These are phyloP conservation scores for Calameuta filiformis DNA, from an alignment of 2,888 invertebrate species.

Conservation along the genomic window DNA sequence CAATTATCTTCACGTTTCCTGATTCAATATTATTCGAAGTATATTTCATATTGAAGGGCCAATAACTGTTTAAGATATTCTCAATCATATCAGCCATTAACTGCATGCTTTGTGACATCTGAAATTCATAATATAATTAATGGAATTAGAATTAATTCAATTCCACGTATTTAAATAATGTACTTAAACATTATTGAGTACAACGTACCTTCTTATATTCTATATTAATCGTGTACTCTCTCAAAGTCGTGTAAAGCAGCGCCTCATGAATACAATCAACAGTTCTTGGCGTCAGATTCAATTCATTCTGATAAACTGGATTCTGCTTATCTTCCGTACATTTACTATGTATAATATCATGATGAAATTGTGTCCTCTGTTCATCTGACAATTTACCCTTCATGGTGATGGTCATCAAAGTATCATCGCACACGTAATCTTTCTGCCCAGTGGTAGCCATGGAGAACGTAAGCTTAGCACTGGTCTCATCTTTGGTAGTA, in stretches of 20 bases:
- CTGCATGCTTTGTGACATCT: constrained; percentile 36
- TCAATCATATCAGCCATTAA: constrained; percentile 22
- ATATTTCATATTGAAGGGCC: constrained; percentile 32
- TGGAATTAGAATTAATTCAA: too few relatives aligned
- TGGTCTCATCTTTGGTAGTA: constrained; percentile 45
- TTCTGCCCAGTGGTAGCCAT: constrained; percentile 53
- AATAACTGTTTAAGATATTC: constrained; percentile 30
- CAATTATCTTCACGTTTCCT: constrained; percentile 39
- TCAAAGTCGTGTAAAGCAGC: constrained; percentile 49
- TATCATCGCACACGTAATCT: constrained; percentile 54
- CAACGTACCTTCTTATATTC: constrained; percentile 45
- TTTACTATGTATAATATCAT: constrained; percentile 37
- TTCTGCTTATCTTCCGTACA: constrained; percentile 42
- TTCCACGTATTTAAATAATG: too few relatives aligned
- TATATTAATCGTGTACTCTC: constrained; percentile 56
- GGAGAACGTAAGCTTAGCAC: constrained; percentile 48
- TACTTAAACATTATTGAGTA: background rate
- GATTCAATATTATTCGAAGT: constrained; percentile 36
- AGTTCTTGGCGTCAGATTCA: constrained; percentile 44
- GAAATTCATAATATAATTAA: constrained; percentile 1
- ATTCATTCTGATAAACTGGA: constrained; percentile 34
- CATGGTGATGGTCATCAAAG: constrained; percentile 48
- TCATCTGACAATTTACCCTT: constrained; percentile 57
- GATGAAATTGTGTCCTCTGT: constrained; percentile 46
- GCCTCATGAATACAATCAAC: constrained; percentile 41